Evolutionary conservation across 2,113 vertebrate genomes (phyloP).

Genomic region (Myrmecobius fasciatus): DNA sequence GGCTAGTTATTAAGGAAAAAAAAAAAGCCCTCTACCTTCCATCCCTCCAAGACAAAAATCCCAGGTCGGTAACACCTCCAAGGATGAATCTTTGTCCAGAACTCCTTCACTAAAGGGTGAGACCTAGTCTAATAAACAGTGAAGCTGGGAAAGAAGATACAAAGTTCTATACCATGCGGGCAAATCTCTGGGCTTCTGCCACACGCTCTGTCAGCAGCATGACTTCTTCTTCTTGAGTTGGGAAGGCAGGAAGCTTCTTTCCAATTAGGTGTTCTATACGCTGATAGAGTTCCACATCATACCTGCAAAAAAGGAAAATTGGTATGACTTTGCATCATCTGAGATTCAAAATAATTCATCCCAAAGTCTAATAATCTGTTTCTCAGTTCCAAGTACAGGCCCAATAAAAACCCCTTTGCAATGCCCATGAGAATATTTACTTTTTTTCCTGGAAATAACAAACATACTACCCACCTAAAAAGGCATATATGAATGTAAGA

Average conservation of each 20-base stretch:
- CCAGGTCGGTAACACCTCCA: background rate
- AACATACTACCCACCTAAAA: background rate
- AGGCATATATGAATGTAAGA: background rate
- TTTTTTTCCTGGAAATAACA: slow-evolving; percentile 20
- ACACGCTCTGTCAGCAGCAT: slow-evolving; percentile 98
- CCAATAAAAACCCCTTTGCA: background rate
- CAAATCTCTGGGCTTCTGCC: slow-evolving; percentile 95
- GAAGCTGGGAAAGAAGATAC: background rate
- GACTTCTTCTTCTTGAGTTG: slow-evolving; percentile 97
- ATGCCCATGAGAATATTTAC: background rate
- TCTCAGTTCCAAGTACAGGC: background rate
- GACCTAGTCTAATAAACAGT: background rate
- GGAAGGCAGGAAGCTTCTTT: slow-evolving; percentile 97
- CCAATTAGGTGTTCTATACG: slow-evolving; percentile 96
- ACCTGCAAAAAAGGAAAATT: slow-evolving; percentile 82
- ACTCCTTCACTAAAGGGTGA: background rate
- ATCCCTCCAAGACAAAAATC: slow-evolving; percentile 27
- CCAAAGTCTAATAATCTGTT: background rate
- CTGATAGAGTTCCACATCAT: slow-evolving; percentile 98
- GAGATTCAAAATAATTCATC: background rate
- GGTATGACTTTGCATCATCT: background rate
- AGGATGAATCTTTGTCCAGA: background rate
- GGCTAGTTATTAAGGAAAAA: slow-evolving; percentile 3
- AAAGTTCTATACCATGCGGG: slow-evolving; percentile 88
- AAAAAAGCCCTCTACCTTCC: background rate